Conservation (phyloP, 2,888 invertebrate genomes). For the Portevinia maculata region DNA sequence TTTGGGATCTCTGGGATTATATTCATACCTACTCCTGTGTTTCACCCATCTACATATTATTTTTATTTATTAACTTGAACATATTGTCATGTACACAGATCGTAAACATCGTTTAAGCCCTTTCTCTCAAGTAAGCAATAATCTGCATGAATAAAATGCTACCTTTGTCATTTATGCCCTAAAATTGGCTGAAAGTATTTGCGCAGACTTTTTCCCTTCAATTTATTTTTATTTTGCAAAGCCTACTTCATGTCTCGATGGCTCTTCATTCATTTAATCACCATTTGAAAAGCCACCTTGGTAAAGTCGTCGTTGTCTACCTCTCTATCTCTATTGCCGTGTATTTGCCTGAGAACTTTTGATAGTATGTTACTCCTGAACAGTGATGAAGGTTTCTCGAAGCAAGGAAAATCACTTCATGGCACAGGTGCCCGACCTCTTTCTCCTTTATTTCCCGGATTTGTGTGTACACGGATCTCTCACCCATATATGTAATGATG, state of each 20-base stretch:
- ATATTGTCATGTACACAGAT: too few relatives aligned
- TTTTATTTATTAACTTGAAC: slow-evolving; percentile 13
- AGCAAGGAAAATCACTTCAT: slow-evolving; percentile 61
- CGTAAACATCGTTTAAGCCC: slow-evolving; percentile 12
- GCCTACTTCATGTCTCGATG: slow-evolving; percentile 56
- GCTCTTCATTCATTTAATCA: slow-evolving; percentile 65
- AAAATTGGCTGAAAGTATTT: slow-evolving; percentile 55
- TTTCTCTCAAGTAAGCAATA: slow-evolving; percentile 31
- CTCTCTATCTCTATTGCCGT: slow-evolving; percentile 8
- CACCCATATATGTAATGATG: slow-evolving; percentile 48
- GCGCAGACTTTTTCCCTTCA: slow-evolving; percentile 38
- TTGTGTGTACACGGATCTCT: slow-evolving; percentile 21
- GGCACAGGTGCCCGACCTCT: slow-evolving; percentile 61
- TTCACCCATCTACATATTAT: background rate
- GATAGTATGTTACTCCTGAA: background rate
- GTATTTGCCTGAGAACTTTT: background rate
- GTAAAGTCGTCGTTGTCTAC: background rate
- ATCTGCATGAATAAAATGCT: slow-evolving; percentile 43
- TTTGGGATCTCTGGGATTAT: too few relatives aligned
- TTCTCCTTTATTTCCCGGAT: too few relatives aligned
- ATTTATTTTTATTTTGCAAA: slow-evolving; percentile 43
- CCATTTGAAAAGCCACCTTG: slow-evolving; percentile 49
- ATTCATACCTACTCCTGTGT: too few relatives aligned
- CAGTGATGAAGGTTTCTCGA: slow-evolving; percentile 54
- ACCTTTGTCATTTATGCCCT: slow-evolving; percentile 59